Conservation (phyloP, 2,113 vertebrate genomes). For the Neopipo cinnamomea region DNA sequence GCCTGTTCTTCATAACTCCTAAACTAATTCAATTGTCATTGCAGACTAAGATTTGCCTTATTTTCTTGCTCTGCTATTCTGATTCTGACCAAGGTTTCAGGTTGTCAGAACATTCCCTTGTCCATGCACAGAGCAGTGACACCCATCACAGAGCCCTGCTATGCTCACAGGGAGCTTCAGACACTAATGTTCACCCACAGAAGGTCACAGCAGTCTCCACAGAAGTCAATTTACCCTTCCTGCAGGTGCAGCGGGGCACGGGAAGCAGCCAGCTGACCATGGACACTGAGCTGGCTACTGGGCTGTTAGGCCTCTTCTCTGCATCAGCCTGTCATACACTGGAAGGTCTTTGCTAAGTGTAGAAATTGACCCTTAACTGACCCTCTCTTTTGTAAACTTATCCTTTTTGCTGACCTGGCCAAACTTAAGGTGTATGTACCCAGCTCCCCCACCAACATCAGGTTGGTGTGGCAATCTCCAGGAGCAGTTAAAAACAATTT, state of each 20-base stretch:
- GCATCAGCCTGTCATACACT: rapidly evolving
- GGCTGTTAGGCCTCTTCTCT: neutral
- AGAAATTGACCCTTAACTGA: neutral
- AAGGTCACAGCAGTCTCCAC: neutral
- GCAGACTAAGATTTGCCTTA: neutral
- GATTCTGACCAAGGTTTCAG: neutral
- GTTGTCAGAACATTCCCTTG: neutral
- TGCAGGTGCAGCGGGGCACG: rapidly evolving
- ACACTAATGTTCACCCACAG: rapidly evolving
- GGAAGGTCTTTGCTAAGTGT: rapidly evolving
- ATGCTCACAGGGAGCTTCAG: neutral
- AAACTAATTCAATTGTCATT: neutral
- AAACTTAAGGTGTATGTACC: neutral
- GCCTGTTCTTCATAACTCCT: neutral
- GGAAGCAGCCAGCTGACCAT: neutral
- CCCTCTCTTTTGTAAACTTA: neutral
- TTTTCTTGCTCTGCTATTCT: neutral
- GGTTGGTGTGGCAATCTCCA: neutral
- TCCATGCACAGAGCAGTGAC: neutral
- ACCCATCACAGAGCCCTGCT: neutral
- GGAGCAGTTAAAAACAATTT: neutral
- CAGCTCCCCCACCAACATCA: rapidly evolving
- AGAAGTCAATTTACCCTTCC: neutral
- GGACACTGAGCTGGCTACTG: neutral
- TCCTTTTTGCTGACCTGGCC: neutral